Evolutionary conservation across 1,140 invertebrate species (phyloP).

Genomic region (Oreohelix idahoensis): DNA sequence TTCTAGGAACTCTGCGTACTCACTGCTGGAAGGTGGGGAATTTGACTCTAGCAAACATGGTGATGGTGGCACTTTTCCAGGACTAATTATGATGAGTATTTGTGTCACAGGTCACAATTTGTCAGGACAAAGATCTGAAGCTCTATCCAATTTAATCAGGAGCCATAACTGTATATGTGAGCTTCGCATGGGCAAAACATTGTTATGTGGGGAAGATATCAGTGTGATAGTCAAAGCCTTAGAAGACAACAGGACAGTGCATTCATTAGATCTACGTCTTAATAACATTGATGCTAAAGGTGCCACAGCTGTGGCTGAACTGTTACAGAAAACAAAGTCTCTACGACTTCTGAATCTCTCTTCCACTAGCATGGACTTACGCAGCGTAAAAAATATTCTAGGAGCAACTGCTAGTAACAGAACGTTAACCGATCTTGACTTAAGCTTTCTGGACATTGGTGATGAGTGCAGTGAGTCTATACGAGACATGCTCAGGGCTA

Average conservation of each 20-base stretch:
- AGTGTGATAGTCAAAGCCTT: constrained; percentile 54
- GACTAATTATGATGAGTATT: constrained; percentile 62
- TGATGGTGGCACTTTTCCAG: constrained; percentile 36
- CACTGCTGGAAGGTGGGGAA: constrained; percentile 32
- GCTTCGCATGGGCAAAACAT: constrained; percentile 65
- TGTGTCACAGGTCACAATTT: constrained; percentile 63
- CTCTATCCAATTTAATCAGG: constrained; percentile 54
- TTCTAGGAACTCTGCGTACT: constrained; percentile 56
- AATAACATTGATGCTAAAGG: constrained; percentile 64
- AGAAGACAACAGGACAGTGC: constrained; percentile 48
- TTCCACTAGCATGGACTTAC: constrained; percentile 59
- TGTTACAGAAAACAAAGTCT: constrained; percentile 55
- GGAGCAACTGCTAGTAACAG: constrained; percentile 56
- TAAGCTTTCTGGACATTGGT: constrained; percentile 66
- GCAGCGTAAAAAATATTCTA: constrained; percentile 53
- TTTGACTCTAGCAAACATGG: constrained; percentile 38
- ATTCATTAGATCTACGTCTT: constrained; percentile 64
- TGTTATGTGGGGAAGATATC: constrained; percentile 58
- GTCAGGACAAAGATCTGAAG: constrained; percentile 51
- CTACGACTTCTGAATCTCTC: constrained; percentile 66
- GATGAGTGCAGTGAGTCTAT: constrained; percentile 60
- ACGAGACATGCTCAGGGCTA: constrained; percentile 63
- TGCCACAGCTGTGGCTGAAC: constrained; percentile 54
- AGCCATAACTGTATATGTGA: constrained; percentile 62
- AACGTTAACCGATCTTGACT: constrained; percentile 60